phyloP scores from a whole-genome alignment of 2,113 vertebrate genomes.

The Dicentrarchus labrax region DNA sequence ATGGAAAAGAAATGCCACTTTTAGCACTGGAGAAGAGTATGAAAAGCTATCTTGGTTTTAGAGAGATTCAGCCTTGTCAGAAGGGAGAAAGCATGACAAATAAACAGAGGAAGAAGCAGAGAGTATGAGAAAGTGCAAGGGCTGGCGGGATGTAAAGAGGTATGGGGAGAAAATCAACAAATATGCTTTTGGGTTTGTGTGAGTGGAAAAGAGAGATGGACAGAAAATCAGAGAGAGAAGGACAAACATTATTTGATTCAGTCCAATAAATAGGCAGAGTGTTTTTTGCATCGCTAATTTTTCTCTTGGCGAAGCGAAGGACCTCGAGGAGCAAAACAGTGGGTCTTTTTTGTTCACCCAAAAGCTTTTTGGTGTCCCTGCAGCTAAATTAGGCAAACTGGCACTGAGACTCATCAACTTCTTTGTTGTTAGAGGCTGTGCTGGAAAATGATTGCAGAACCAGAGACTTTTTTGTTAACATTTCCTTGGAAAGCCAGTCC shows the following conservation, averaged over 20 bases:
- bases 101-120: conserved; percentile 8
- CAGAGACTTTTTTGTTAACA: not conserved
- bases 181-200: not conserved
- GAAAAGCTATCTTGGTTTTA: not conserved
- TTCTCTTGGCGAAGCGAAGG: conserved; percentile 25
- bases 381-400: conserved; percentile 40
- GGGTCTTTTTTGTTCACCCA: not conserved
- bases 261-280: conserved; percentile 19
- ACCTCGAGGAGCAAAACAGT: not conserved
- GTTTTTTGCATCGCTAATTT: conserved; percentile 20
- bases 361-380: conserved; percentile 18
- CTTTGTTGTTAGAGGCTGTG: not conserved
- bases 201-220: not conserved
- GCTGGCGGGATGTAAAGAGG: not conserved
- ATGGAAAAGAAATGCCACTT: not conserved
- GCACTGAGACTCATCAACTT: conserved; percentile 10
- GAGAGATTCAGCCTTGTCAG: conserved; percentile 3
- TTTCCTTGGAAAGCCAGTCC: not conserved
- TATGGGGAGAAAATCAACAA: conserved; percentile 20
- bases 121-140: not conserved
- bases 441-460: not conserved
- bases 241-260: conserved; percentile 35
- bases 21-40: not conserved
- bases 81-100: conserved; percentile 31
- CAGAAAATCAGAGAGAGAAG: not conserved